Base-by-base conservation (phyloP, 2,797 vertebrate species). In the Cottoperca gobio region DNA sequence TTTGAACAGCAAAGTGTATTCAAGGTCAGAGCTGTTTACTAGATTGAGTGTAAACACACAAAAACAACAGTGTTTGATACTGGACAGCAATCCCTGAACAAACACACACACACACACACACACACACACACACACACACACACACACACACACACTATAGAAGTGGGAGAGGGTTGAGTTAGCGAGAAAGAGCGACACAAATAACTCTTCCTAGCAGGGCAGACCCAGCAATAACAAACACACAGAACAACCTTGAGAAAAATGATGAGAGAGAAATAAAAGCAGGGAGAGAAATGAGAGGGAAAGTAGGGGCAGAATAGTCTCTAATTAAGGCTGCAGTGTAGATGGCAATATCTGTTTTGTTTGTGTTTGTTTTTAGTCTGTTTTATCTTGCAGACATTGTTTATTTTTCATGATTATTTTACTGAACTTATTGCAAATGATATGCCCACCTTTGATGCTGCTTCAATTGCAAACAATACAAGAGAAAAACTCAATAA, bases 21-120 rank as follows among this genome's bases (percentile, higher is more conserved):
- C 92, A 90, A 94, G 94, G 93, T 95, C 92, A 94, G 84, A 86
- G 59, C 54, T 90, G 87, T 89, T 91, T 86, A 87, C 84, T 78
- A 78, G 78, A 73, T 48, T 65, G 67, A 62, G 64, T 49, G 85
- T 72, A 88, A 87, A 87, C 83, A 86, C 81, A 87, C 72, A 78
- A 62, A 74, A 76, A 73, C 81, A 78, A 73, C 74, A 78, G 35
- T 33, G 74, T 61, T 65, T 69, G 55, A 74, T 66, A 62, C 43
- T 67, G 81, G 78, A 62, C 79, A 85, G 63, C 84, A 84, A 79
- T 72, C 65, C 71, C 79, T 79, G 79, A 86, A 79, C 70, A 24
- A 52, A 84, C 60, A 61, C 63, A 7, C n/a, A 1, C 55, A 71
- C 24, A 40, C 66, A 12, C 26, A 46, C 28, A 33, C 66, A 46